These are phyloP conservation scores for Palaemon carinicauda DNA, from an alignment of 1,140 invertebrate species.

Conservation along the genomic window DNA sequence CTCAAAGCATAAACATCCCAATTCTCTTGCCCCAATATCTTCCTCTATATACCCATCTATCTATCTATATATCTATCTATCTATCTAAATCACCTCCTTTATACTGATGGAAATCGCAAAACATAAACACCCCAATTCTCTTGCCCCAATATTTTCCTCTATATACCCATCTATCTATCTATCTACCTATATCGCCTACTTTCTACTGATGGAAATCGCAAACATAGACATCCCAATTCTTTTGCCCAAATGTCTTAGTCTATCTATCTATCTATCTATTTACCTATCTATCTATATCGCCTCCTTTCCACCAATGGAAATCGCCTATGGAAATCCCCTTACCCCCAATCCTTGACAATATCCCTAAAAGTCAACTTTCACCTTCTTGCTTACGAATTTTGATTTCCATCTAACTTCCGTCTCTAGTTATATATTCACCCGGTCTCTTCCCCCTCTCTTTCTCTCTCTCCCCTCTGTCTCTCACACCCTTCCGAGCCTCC, in stretches of 20 bases:
- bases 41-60: background rate
- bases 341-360: too few species aligned
- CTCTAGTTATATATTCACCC: background rate
- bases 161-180: background rate
- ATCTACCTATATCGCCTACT: background rate
- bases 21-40: background rate
- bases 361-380: too few species aligned
- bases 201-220: too few species aligned
- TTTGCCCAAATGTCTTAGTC: too few species aligned
- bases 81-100: too few species aligned
- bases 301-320: background rate
- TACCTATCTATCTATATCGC: background rate
- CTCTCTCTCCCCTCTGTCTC: background rate
- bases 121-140: too few species aligned
- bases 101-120: background rate
- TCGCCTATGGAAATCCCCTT: too few species aligned
- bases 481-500: background rate
- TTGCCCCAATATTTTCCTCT: background rate
- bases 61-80: background rate
- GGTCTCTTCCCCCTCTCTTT: background rate
- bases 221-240: too few species aligned
- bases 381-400: background rate
- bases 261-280: background rate
- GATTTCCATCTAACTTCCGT: background rate
- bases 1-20: too few species aligned